Evolutionary conservation across 2,797 vertebrate species (phyloP), one percentile per base, ranked within the genome.

Genomic region (Takifugu rubripes): DNA sequence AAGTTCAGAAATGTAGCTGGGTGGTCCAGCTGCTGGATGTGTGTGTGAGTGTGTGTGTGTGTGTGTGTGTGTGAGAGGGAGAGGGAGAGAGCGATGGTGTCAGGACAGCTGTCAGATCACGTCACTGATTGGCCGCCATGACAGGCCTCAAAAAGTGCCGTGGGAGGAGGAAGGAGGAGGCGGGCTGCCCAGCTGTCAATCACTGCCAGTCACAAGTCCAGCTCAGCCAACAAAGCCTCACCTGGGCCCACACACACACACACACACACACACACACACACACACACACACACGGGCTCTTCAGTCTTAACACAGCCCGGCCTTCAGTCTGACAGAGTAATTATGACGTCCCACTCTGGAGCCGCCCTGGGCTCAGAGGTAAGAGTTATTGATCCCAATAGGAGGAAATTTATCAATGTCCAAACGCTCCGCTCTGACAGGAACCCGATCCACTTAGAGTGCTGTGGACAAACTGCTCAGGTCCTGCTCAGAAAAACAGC

Each of bases 291-390:
- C 31, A 26, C 33, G 24, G 40, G 49, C 64, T 77, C 67, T 51
- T 87, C 82, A 72, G 80, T 87, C 87, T 85, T 64, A 63, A 69
- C 76, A 77, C 69, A 76, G 83, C 79, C 77, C 72, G 78, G 70
- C 85, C 70, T 85, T 82, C 73, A 63, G 72, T 73, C 87, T 99
- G 96, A 98, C 97, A 99, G 92, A 93, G 94, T 98, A 98, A 98
- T 99, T 98, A 98, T 71, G 94, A 93, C 87, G 91, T 92, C 89
- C 82, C 84, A 88, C 90, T 92, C 90, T 78, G 81, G 77, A 85
- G 82, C 73, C 65, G 91, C 90, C 86, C 79, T 83, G 80, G 88
- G 87, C 77, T 68, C 87, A 92, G 75, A 91, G 89, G 92, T 87
- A 89, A 91, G 83, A 92, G 93, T 93, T 98, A 99, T 99, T 93